Base-by-base conservation (phyloP, 2,888 invertebrate species). In the Gastrophysa polygoni region DNA sequence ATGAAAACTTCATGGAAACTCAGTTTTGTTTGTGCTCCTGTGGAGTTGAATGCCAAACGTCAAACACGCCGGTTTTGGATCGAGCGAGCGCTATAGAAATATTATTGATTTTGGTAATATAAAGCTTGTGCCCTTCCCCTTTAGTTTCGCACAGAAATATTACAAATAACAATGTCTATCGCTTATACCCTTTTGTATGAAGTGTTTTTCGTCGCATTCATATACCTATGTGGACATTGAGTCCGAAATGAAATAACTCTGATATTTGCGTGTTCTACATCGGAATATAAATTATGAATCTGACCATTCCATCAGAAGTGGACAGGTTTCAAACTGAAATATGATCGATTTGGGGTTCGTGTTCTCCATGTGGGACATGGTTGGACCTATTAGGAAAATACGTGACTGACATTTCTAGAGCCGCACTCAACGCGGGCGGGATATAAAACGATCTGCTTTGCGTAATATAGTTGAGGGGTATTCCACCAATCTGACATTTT, bases 91-190 rank as follows among this genome's bases (percentile, higher is more conserved):
- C 75, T 75, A 71, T 73, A 73, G 75, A 74, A 77, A 75, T 77
- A 74, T 78, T 80, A 80, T 80, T 79, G 80, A 80, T 80, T 80
- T 80, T 79, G 77, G 77, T 66, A 67, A 64, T 68, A 66, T 66
- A 66, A 66, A 63, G 68, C 66, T 68, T 65, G 59, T 64, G 66
- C 70, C 70, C 68, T 68, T 68, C 68, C 70, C 68, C 64, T 60
- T 28, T 43, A 67, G 57, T 66, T 69, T 66, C 61, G 63, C 67
- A 63, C 59, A 61, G 65, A 67, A 67, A 66, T 64, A 64, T n/a
- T 59, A 66, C 57, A 64, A 64, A 66, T 62, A 47, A 54, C 43
- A 47, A 43, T 43, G 44, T 52, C 56, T 50, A 54, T 64, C 63
- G 66, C 69, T 66, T 64, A 66, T 66, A 68, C 66, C 52, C 65